These are phyloP conservation scores for Cairina moschata DNA, from an alignment of 2,113 vertebrate species.

Conservation along the genomic window DNA sequence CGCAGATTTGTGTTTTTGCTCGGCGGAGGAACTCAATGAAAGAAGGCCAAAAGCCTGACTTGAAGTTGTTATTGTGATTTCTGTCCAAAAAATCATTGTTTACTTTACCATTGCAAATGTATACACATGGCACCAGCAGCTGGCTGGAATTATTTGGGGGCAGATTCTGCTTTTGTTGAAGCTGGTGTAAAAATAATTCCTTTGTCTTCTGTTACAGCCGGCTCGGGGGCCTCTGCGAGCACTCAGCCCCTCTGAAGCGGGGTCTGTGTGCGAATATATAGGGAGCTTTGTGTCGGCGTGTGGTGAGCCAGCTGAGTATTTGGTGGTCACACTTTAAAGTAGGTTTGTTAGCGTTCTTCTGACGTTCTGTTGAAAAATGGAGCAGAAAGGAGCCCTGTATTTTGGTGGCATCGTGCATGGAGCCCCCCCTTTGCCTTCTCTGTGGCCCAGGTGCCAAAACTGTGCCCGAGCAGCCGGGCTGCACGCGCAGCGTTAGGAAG, in stretches of 20 bases:
- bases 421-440: not conserved
- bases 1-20: not conserved
- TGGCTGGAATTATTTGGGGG: not conserved
- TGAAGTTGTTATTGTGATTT: not conserved
- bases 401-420: not conserved
- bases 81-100: not conserved
- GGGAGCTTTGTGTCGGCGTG: not conserved
- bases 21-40: not conserved
- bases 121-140: not conserved
- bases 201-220: not conserved
- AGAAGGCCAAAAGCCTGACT: not conserved
- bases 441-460: not conserved
- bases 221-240: not conserved
- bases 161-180: not conserved
- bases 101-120: not conserved
- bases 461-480: too few species aligned
- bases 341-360: not conserved
- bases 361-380: not conserved
- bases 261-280: too few species aligned
- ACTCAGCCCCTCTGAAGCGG: not conserved
- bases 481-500: rapidly evolving
- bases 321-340: not conserved
- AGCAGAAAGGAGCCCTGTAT: not conserved
- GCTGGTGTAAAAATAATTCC: not conserved
- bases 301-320: not conserved